A percentile compares a stretch with the other conserved stretches of the same genome.
Evolutionary conservation across 2,888 invertebrate species (phyloP).

Genomic region (Masnerella sp.): DNA sequence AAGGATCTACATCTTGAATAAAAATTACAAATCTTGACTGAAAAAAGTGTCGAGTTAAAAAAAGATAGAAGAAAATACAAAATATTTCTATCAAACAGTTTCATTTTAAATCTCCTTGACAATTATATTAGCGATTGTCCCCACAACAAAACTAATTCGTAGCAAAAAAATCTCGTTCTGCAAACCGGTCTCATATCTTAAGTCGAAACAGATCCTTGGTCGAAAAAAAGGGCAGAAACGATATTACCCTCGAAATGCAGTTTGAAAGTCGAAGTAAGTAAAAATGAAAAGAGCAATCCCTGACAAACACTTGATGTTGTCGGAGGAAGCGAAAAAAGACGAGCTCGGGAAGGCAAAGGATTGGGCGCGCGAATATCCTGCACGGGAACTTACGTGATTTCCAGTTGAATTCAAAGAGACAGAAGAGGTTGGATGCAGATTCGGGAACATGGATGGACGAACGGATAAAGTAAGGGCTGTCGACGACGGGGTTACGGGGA

Average conservation of each 20-base stretch:
- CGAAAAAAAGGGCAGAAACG: no score
- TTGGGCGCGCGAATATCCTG: slow-evolving; percentile 45
- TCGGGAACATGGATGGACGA: slow-evolving; percentile 54
- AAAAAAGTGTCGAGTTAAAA: no score
- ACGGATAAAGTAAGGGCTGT: slow-evolving; percentile 61
- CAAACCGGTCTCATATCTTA: no score
- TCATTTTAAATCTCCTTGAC: no score
- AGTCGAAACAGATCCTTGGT: no score
- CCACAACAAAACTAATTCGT: no score
- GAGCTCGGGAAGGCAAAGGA: slow-evolving; percentile 21
- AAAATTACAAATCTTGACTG: no score
- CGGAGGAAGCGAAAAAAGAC: slow-evolving; percentile 42
- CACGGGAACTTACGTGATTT: slow-evolving; percentile 59
- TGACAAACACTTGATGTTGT: slow-evolving; percentile 51
- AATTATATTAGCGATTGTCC: no score
- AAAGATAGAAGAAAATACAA: no score
- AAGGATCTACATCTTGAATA: no score
- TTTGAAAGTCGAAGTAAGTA: slow-evolving; percentile 18
- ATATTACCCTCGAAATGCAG: slow-evolving; percentile 11
- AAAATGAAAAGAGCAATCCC: slow-evolving; percentile 55
- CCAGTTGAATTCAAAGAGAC: slow-evolving; percentile 57
- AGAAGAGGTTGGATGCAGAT: slow-evolving; percentile 58
- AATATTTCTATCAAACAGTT: no score
- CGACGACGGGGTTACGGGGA: slow-evolving; percentile 56
- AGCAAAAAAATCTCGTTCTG: no score